A percentile compares a stretch with the other conserved stretches of the same genome.
Evolutionary conservation across 2,113 vertebrate genomes (phyloP).

Genomic region (Gasterosteus aculeatus): DNA sequence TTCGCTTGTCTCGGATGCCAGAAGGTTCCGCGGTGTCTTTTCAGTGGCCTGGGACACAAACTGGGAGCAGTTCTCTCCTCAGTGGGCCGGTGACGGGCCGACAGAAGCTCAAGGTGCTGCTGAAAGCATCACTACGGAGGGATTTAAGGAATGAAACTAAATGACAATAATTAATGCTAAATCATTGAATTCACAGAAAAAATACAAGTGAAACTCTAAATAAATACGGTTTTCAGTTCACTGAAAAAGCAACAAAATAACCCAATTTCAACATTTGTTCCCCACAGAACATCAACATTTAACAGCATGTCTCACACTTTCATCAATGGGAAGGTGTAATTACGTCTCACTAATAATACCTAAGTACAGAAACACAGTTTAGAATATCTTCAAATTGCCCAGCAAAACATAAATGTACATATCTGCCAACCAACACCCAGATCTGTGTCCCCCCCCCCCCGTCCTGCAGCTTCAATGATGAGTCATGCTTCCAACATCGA

Average conservation of each 20-base stretch:
- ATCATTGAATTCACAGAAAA: background rate
- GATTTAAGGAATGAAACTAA: background rate
- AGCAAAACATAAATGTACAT: background rate
- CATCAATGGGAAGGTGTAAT: background rate
- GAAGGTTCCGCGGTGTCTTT: background rate
- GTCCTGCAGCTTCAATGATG: too few species aligned
- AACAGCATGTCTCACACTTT: background rate
- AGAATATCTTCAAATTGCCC: background rate
- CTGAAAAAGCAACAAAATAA: background rate
- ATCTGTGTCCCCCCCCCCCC: background rate
- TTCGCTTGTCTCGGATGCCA: background rate
- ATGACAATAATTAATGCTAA: background rate
- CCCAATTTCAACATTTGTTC: background rate
- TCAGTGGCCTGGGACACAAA: background rate
- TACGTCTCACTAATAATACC: background rate
- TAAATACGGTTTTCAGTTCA: background rate
- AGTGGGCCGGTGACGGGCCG: too few species aligned
- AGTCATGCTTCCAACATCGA: too few species aligned
- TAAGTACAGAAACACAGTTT: background rate
- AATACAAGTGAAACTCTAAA: too few species aligned
- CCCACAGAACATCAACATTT: background rate
- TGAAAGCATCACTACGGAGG: too few species aligned
- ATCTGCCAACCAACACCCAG: background rate
- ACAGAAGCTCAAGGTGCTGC: too few species aligned
- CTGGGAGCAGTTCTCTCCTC: background rate